A percentile compares a stretch with the other conserved stretches of the same genome.
Conservation (phyloP, 2,888 invertebrate genomes). For the Drosophila ochracea region DNA sequence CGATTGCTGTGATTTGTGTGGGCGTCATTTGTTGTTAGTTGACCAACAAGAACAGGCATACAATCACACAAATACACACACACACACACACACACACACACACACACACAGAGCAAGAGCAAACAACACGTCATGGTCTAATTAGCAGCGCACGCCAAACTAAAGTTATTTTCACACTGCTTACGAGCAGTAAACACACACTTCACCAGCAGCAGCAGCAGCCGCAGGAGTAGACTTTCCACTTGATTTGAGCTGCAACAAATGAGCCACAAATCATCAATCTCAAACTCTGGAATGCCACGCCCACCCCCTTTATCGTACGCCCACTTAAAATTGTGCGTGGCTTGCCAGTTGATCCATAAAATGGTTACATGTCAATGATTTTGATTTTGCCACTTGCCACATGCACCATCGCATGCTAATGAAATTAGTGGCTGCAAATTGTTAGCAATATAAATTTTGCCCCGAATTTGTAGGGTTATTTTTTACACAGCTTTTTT, state of each 20-base stretch:
- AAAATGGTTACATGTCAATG: slow-evolving; percentile 74
- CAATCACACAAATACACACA: neutral
- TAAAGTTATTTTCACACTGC: slow-evolving; percentile 57
- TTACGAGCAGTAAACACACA: slow-evolving; percentile 56
- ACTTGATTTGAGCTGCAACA: slow-evolving; percentile 50
- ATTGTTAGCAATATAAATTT: slow-evolving; percentile 9
- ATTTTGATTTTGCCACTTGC: slow-evolving; percentile 31
- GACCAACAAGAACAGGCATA: slow-evolving; percentile 10
- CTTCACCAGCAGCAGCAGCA: slow-evolving; percentile 3
- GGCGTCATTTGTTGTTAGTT: slow-evolving; percentile 37
- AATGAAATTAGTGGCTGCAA: slow-evolving; percentile 43
- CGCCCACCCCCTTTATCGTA: neutral
- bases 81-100: neutral
- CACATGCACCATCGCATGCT: slow-evolving; percentile 7
- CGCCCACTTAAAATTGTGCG: slow-evolving; percentile 11
- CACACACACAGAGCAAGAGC: neutral
- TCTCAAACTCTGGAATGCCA: slow-evolving; percentile 13
- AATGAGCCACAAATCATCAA: slow-evolving; percentile 35
- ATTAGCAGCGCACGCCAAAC: slow-evolving; percentile 61
- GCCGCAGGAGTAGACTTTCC: slow-evolving; percentile 39
- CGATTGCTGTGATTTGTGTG: slow-evolving; percentile 48
- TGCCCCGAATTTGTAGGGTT: slow-evolving; percentile 3
- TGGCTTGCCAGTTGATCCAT: slow-evolving; percentile 64
- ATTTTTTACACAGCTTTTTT: neutral
- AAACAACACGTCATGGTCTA: slow-evolving; percentile 66